Conservation (phyloP, 2,888 invertebrate genomes). For the Chaetoderma sp. region DNA sequence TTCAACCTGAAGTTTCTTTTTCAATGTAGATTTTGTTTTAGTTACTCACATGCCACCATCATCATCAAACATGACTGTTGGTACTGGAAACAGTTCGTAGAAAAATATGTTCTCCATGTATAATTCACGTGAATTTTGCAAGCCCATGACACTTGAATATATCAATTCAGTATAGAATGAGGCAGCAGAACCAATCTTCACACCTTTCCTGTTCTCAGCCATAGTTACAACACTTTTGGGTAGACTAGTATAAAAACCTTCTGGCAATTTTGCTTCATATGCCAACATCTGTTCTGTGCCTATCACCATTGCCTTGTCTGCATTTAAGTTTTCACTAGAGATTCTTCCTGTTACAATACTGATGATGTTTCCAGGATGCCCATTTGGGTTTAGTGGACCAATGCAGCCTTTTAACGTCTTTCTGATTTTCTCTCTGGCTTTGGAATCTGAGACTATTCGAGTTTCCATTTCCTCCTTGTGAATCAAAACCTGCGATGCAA, state of each 20-base stretch:
- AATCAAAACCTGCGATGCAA: neutral
- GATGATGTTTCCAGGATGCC: slow-evolving; percentile 9
- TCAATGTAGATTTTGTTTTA: no score
- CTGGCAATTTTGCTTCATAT: slow-evolving; percentile 28
- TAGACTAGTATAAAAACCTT: slow-evolving; percentile 22
- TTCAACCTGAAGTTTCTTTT: no score
- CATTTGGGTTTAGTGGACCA: slow-evolving; percentile 24
- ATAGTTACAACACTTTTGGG: slow-evolving; percentile 10
- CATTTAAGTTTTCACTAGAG: slow-evolving; percentile 17
- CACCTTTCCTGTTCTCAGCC: slow-evolving; percentile 15
- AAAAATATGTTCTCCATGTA: neutral
- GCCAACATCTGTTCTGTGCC: slow-evolving; percentile 17
- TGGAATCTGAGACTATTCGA: slow-evolving; percentile 22
- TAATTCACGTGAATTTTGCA: neutral
- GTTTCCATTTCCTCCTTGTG: slow-evolving; percentile 35
- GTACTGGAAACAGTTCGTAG: neutral
- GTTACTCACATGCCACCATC: neutral
- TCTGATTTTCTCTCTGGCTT: slow-evolving; percentile 21
- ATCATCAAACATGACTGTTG: neutral
- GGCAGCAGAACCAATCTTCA: no score
- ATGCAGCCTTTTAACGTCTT: slow-evolving; percentile 21
- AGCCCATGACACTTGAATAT: neutral
- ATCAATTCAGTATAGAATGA: neutral
- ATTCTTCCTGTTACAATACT: slow-evolving; percentile 25
- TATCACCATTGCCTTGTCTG: slow-evolving; percentile 22